Conservation (phyloP, 2,888 invertebrate genomes). For the Brassicogethes aeneus region DNA sequence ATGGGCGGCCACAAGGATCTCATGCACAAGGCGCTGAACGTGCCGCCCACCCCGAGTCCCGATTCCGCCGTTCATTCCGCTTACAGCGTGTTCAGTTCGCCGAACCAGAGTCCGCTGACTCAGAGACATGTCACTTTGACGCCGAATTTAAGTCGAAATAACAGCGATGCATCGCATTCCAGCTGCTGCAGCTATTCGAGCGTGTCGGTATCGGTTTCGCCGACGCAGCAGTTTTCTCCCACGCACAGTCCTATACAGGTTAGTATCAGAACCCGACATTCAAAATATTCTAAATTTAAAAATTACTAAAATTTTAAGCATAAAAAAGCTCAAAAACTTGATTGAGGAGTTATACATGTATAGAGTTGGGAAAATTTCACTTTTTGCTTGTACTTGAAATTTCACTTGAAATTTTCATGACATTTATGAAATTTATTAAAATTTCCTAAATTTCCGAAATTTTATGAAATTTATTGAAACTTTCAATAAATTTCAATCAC, state of each 20-base stretch:
- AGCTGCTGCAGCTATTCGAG: slow-evolving; percentile 83
- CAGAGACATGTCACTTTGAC: slow-evolving; percentile 73
- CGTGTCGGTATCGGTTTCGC: slow-evolving; percentile 44
- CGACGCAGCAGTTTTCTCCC: slow-evolving; percentile 63
- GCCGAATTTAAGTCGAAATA: slow-evolving; percentile 78
- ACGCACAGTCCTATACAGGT: slow-evolving; percentile 81
- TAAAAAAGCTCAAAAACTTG: no score
- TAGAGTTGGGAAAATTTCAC: no score
- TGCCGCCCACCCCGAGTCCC: slow-evolving; percentile 75
- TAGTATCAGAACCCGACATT: slow-evolving; percentile 18
- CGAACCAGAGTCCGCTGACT: slow-evolving; percentile 79
- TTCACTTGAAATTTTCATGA: no score
- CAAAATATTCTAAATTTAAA: no score
- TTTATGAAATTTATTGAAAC: no score
- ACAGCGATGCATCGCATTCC: slow-evolving; percentile 84
- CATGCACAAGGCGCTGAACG: slow-evolving; percentile 48
- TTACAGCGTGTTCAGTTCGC: slow-evolving; percentile 74
- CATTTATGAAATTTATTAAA: no score
- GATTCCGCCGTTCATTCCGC: slow-evolving; percentile 86
- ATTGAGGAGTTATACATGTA: no score
- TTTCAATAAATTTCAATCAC: no score
- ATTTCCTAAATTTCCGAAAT: no score
- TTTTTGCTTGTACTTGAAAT: no score
- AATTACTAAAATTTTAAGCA: no score
- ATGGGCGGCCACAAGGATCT: slow-evolving; percentile 36